A percentile compares a stretch with the other conserved stretches of the same genome.
Evolutionary conservation across 2,113 vertebrate genomes (phyloP).

Genomic region (Melanerpes aurifrons): DNA sequence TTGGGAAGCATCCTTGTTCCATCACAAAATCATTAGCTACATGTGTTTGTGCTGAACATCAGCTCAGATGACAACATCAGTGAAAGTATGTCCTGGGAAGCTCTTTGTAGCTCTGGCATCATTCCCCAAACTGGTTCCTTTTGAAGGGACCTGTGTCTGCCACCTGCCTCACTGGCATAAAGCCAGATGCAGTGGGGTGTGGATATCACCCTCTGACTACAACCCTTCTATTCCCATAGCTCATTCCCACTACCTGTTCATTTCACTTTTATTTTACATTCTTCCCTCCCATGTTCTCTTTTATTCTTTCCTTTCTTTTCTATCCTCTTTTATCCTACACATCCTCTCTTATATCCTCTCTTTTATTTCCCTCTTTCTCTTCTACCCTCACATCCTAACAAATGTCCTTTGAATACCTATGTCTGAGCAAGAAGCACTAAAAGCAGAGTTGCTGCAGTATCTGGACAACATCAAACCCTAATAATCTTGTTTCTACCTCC

Average conservation of each 20-base stretch:
- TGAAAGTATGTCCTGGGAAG: not conserved
- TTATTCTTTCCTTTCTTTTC: not conserved
- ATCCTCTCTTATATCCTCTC: not conserved
- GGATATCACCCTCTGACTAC: not conserved
- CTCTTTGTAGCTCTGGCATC: not conserved
- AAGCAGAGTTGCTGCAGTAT: not conserved
- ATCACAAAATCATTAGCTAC: not conserved
- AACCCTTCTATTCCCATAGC: not conserved
- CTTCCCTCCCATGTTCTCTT: not conserved
- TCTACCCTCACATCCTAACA: not conserved
- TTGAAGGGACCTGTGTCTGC: not conserved
- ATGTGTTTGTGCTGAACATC: not conserved
- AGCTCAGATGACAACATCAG: not conserved
- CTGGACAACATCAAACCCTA: not conserved
- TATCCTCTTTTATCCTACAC: not conserved
- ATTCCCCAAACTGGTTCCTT: not conserved
- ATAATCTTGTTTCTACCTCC: not conserved
- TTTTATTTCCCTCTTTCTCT: not conserved
- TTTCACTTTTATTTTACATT: not conserved
- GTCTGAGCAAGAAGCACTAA: not conserved
- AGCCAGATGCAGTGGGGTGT: not conserved
- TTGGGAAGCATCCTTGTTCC: not conserved
- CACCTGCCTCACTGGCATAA: not conserved
- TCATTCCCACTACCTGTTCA: not conserved
- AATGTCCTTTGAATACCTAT: not conserved